Evolutionary conservation across 2,888 invertebrate species (phyloP).

Genomic region (Teinopalpus imperialis): DNA sequence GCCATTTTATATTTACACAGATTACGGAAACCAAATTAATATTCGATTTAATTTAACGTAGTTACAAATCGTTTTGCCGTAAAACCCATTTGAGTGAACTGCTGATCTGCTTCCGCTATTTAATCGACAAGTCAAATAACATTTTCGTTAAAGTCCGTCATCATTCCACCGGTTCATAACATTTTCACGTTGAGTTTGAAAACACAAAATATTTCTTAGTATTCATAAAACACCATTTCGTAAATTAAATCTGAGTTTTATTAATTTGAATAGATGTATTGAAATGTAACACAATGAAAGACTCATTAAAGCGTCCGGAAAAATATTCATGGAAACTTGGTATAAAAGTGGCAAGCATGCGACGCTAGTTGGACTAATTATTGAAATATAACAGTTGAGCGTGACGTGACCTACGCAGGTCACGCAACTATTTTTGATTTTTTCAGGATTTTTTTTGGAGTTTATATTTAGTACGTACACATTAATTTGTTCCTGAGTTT

Average conservation of each 20-base stretch:
- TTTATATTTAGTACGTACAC: no score
- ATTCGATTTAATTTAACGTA: constrained; percentile 5
- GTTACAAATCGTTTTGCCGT: constrained; percentile 10
- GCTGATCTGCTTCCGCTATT: constrained; percentile 6
- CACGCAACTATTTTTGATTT: no score
- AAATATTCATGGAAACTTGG: constrained; percentile 9
- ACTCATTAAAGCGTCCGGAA: constrained; percentile 16
- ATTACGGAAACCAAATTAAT: no score
- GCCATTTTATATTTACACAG: no score
- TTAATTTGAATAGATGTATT: no score
- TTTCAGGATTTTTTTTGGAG: no score
- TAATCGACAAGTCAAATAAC: constrained; percentile 17
- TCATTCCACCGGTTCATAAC: neutral
- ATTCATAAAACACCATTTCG: no score
- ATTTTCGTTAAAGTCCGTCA: constrained; percentile 2
- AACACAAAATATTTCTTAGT: no score
- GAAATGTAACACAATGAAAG: constrained; percentile 4
- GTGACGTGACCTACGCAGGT: constrained; percentile 9
- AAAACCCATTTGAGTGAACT: constrained; percentile 10
- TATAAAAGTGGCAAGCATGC: constrained; percentile 1
- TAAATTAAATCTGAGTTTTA: no score
- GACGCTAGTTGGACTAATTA: constrained; percentile 2
- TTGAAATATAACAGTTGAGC: constrained; percentile 12
- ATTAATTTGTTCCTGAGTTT: no score
- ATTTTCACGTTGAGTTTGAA: no score